A percentile compares a stretch with the other conserved stretches of the same genome.
Conservation (phyloP, 2,113 vertebrate genomes). For the Bos indicus region DNA sequence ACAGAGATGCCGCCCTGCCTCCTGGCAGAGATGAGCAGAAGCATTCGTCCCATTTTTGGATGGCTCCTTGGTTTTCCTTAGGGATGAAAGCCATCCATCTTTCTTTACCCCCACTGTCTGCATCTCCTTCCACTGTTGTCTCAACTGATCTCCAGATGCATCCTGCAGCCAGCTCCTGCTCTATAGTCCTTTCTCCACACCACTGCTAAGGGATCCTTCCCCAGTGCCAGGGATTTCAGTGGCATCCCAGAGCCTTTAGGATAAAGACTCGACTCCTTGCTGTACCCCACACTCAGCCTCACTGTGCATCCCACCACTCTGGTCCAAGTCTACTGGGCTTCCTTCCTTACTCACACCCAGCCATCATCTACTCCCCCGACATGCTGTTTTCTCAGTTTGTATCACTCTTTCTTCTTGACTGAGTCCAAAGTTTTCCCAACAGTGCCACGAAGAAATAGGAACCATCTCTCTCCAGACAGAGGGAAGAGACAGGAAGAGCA, state of each 20-base stretch:
- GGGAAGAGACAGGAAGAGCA: neutral
- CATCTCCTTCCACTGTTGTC: accelerated
- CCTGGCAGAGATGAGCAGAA: neutral
- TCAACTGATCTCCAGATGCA: neutral
- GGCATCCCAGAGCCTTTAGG: neutral
- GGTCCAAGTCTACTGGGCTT: neutral
- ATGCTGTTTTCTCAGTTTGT: neutral
- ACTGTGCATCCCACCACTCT: neutral
- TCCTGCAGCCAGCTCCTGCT: neutral
- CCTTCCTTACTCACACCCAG: neutral
- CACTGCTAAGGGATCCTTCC: neutral
- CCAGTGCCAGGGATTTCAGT: neutral
- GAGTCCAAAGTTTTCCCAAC: neutral
- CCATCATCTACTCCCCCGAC: neutral
- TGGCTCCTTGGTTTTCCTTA: neutral
- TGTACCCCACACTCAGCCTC: neutral
- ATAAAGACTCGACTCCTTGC: neutral
- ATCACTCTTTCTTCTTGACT: neutral
- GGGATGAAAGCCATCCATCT: neutral
- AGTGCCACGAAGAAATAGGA: neutral
- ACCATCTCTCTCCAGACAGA: neutral
- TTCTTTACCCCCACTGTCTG: neutral
- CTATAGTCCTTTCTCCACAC: neutral
- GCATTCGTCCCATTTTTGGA: neutral
- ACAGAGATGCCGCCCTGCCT: neutral